Base-by-base conservation (phyloP, 2,113 vertebrate species). In the Hyperopisus bebe region DNA sequence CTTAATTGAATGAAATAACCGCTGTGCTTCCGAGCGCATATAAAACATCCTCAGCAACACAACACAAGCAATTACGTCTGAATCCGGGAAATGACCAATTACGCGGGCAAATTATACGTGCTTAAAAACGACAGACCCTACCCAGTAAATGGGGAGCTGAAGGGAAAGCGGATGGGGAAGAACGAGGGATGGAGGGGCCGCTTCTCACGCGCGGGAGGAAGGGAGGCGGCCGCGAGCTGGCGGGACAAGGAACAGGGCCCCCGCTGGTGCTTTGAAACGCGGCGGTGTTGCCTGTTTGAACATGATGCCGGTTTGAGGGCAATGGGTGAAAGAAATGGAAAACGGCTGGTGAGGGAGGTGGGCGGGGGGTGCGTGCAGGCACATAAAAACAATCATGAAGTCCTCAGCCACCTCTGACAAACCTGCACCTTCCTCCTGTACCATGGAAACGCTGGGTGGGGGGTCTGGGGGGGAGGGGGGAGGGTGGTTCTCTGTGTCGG, bases 1-100 rank as follows among this genome's bases (percentile, higher is more conserved):
- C 44, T 48, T 85, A 85, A 85, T 85, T 85, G 83, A 85, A 48
- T 85, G 47, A 85, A 85, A 85, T 85, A 48, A 85, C 83, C 83
- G 44, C 44, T n/a, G 83, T 48, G 83, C 42, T 85, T 85, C 83
- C 83, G 50, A 48, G 47, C 83, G 83, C 83, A 85, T 48, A 85
- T 85, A 48, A 85, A 85, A 85, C 83, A 85, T 85, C 24, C 83
- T 24, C 44, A 85, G 83, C 83, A 85, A 85, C 83, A 85, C 83
- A 85, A 85, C 83, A 85, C 83, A 84, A 84, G 46, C 82, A 85
- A 85, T 85, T 85, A 85, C 47, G 47, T 85, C 47, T 48, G 83
- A 85, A 85, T 85, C 83, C 21, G n/a, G 83, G 44, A 85, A 85
- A 85, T 85, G 83, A 85, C 83, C 44, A 85, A 85, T 85, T 47